Evolutionary conservation across 2,113 vertebrate species (phyloP).

Genomic region (Emydura subglobosa): DNA sequence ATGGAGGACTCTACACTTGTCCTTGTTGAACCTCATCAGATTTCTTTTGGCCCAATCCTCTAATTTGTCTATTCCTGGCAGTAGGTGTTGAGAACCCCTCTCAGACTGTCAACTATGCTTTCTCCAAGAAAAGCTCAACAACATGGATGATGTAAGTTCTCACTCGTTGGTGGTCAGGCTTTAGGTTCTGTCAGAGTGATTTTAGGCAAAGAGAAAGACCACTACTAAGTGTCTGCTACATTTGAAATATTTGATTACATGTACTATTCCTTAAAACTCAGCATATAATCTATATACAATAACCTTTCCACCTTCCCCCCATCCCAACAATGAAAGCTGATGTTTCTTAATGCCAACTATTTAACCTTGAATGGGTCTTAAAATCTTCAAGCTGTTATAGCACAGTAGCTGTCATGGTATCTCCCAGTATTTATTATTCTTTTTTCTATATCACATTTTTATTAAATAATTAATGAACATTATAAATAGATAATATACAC

Average conservation of each 20-base stretch:
- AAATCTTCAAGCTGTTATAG: background rate
- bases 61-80: too few species aligned
- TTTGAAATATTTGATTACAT: background rate
- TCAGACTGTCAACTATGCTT: accelerated
- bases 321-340: background rate
- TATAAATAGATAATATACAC: background rate
- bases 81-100: background rate
- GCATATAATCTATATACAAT: background rate
- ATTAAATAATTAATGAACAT: background rate
- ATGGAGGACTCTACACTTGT: too few species aligned
- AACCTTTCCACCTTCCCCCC: background rate
- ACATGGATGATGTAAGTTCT: background rate
- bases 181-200: background rate
- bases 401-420: background rate
- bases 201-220: background rate
- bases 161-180: background rate
- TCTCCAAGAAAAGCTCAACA: background rate
- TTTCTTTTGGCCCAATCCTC: too few species aligned
- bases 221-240: background rate
- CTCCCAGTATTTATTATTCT: background rate
- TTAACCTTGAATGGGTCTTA: accelerated
- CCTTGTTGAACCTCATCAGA: too few species aligned
- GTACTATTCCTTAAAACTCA: background rate
- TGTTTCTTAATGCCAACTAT: background rate
- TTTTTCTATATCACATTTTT: background rate